A percentile compares a stretch with the other conserved stretches of the same genome.
phyloP scores from a whole-genome alignment of 2,113 vertebrate genomes.

The Tetrax tetrax region DNA sequence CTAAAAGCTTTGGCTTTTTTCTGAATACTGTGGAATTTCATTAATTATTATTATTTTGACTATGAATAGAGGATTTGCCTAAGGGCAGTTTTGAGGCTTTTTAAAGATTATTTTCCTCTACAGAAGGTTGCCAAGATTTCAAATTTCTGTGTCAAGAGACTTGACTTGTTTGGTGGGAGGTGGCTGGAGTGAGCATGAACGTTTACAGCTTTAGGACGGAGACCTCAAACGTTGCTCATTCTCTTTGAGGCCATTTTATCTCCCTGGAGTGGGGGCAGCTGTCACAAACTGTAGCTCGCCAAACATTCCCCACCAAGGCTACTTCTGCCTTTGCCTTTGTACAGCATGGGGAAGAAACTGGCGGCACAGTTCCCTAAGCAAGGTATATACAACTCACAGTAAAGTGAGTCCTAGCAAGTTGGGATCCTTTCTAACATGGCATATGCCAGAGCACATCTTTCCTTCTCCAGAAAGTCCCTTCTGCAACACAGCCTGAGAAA shows the following conservation, averaged over 20 bases:
- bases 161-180: slow-evolving; percentile 42
- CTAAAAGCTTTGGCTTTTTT: slow-evolving; percentile 51
- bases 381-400: neutral
- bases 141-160: slow-evolving; percentile 64
- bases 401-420: neutral
- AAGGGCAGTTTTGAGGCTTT: slow-evolving; percentile 71
- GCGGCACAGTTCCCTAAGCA: neutral
- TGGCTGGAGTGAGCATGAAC: neutral
- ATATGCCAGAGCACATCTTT: neutral
- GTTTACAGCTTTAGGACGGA: slow-evolving; percentile 38
- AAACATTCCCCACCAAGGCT: neutral
- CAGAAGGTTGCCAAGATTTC: slow-evolving; percentile 68
- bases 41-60: slow-evolving; percentile 78
- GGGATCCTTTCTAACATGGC: neutral
- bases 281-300: slow-evolving; percentile 30
- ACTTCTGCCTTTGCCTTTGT: slow-evolving; percentile 13
- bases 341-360: neutral
- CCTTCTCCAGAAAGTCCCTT: neutral
- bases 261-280: slow-evolving; percentile 60
- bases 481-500: no score
- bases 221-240: neutral
- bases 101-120: slow-evolving; percentile 42
- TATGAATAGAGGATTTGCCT: slow-evolving; percentile 77
- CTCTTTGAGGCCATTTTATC: slow-evolving; percentile 46
- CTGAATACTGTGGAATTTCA: slow-evolving; percentile 55